phyloP scores from a whole-genome alignment of 2,113 vertebrate genomes.

The Oreochromis aureus region DNA sequence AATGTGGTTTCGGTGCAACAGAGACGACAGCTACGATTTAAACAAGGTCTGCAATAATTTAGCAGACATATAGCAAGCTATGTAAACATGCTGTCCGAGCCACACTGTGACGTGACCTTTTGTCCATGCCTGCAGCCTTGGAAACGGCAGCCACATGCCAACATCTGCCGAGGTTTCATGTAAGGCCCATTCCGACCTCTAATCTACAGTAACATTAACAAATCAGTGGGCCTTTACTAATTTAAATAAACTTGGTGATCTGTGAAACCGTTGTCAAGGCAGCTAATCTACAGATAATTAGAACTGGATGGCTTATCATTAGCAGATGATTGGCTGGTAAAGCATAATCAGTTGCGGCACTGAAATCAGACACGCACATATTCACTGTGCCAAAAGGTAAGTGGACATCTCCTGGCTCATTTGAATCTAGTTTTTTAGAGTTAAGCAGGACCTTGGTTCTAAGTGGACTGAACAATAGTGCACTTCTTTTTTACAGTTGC shows the following conservation, averaged over 20 bases:
- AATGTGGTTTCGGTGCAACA: background rate
- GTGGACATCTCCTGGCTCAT: background rate
- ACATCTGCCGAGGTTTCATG: background rate
- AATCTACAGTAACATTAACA: background rate
- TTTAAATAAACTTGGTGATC: background rate
- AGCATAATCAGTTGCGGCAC: background rate
- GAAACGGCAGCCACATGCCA: background rate
- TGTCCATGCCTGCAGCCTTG: background rate
- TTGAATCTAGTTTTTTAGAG: background rate
- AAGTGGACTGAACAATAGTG: background rate
- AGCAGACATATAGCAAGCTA: background rate
- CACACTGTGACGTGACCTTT: background rate
- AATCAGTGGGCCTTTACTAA: background rate
- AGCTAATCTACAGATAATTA: conserved; percentile 12
- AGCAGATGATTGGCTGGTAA: background rate
- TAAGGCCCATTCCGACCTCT: background rate
- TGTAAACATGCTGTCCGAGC: background rate
- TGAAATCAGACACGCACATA: background rate
- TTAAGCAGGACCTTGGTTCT: background rate
- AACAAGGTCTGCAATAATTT: background rate
- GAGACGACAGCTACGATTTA: background rate
- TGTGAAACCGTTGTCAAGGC: background rate
- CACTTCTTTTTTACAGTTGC: background rate
- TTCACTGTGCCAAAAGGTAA: background rate
- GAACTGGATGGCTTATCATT: background rate